phyloP scores from a whole-genome alignment of 2,113 vertebrate genomes.

The Lipotes vexillifer region DNA sequence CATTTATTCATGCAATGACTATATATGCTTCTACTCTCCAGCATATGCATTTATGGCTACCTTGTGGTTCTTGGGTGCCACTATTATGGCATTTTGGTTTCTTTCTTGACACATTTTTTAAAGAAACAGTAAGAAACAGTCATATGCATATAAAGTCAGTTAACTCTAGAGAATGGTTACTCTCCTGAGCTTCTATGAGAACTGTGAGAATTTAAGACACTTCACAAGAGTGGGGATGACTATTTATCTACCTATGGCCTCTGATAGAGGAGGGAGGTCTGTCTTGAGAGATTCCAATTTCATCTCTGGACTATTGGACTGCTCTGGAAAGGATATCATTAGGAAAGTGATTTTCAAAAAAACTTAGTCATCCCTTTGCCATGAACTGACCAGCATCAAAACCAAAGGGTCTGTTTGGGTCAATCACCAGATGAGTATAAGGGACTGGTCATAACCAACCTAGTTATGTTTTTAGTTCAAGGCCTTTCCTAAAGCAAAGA shows the following conservation, averaged over 20 bases:
- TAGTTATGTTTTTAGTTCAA: neutral
- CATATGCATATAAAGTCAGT: neutral
- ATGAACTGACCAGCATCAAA: neutral
- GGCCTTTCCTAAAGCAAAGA: neutral
- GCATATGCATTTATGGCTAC: neutral
- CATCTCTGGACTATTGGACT: neutral
- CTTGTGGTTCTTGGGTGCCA: neutral
- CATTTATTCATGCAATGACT: neutral
- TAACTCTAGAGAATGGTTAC: neutral
- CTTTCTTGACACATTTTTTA: neutral
- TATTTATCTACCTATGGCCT: neutral
- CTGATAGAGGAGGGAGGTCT: neutral
- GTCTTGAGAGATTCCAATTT: neutral
- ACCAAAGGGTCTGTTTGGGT: neutral
- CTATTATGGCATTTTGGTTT: neutral
- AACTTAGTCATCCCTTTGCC: neutral
- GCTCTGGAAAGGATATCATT: neutral
- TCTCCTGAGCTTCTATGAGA: neutral
- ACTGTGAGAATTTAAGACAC: neutral
- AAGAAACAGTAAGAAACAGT: neutral
- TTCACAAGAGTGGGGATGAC: neutral
- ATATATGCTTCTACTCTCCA: neutral
- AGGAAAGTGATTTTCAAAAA: neutral
- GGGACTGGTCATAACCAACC: neutral
- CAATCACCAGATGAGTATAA: neutral